Percentiles rank a stretch among this genome's conserved stretches.
These are phyloP conservation scores for Tokudaia muenninki DNA, from an alignment of 2,797 vertebrate species.

Conservation along the genomic window DNA sequence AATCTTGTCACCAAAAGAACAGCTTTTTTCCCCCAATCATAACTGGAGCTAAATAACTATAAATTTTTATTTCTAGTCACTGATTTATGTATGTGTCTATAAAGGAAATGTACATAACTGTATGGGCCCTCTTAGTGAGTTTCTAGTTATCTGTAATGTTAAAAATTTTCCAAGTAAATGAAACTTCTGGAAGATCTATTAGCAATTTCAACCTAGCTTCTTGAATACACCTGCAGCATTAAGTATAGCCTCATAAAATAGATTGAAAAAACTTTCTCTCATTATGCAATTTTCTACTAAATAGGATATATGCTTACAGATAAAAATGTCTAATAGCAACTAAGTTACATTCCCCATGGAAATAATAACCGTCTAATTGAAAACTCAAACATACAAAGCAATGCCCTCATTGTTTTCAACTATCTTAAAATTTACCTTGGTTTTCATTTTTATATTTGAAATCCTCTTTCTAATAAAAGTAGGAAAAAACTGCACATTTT, in stretches of 20 bases:
- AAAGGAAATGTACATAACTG: constrained; percentile 3
- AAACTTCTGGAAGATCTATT: constrained; percentile 41
- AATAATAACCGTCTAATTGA: constrained; percentile 51
- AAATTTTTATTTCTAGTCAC: not conserved
- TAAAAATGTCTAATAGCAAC: constrained; percentile 62
- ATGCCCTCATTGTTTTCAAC: not conserved
- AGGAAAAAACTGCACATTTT: not conserved
- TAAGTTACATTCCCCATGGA: constrained; percentile 19
- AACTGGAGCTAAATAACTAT: not conserved
- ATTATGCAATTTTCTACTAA: constrained; percentile 67
- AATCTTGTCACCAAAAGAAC: not conserved
- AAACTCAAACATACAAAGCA: not conserved
- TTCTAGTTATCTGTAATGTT: not conserved
- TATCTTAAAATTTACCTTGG: not conserved
- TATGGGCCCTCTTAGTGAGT: not conserved
- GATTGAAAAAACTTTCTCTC: constrained; percentile 60
- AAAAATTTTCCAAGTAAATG: not conserved
- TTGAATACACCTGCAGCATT: constrained; percentile 47
- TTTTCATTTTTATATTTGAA: constrained; percentile 50
- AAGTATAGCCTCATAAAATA: constrained; percentile 60
- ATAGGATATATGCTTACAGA: constrained; percentile 53
- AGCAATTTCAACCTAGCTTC: constrained; percentile 14
- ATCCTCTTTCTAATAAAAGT: not conserved
- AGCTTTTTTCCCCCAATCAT: not conserved
- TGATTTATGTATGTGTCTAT: not conserved